Conservation (phyloP, 1,140 invertebrate genomes). For the Cotesia vestalis region DNA sequence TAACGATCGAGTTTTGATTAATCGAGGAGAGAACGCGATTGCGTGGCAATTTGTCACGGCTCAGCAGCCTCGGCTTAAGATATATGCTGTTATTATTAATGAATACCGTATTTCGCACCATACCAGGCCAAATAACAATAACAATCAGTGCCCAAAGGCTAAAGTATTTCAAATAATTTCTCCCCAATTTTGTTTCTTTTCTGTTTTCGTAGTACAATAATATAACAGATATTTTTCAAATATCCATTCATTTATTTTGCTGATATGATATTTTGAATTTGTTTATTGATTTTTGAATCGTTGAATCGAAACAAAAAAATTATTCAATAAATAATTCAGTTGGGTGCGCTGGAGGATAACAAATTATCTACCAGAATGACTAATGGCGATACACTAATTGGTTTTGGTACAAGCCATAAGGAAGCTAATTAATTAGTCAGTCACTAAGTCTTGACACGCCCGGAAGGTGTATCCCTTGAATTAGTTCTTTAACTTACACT, state of each 20-base stretch:
- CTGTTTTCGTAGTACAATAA: no score
- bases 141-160: no score
- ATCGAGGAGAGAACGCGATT: slow-evolving; percentile 27
- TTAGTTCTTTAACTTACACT: neutral
- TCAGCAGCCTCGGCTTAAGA: neutral
- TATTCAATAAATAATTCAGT: no score
- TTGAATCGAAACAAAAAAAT: no score
- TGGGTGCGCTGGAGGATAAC: neutral
- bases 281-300: no score
- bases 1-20: slow-evolving; percentile 35
- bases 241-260: no score
- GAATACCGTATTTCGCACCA: slow-evolving; percentile 13
- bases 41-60: slow-evolving; percentile 32
- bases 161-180: no score
- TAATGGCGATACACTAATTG: slow-evolving; percentile 14
- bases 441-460: slow-evolving; percentile 25
- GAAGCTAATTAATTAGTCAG: slow-evolving; percentile 35
- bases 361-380: slow-evolving; percentile 4
- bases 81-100: slow-evolving; percentile 20
- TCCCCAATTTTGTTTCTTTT: no score
- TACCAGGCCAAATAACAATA: neutral
- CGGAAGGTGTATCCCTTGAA: neutral
- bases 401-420: neutral
- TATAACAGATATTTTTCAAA: no score
- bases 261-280: no score